These are phyloP conservation scores for Dreissena rostriformis DNA, from an alignment of 1,140 invertebrate genomes.

Conservation along the genomic window DNA sequence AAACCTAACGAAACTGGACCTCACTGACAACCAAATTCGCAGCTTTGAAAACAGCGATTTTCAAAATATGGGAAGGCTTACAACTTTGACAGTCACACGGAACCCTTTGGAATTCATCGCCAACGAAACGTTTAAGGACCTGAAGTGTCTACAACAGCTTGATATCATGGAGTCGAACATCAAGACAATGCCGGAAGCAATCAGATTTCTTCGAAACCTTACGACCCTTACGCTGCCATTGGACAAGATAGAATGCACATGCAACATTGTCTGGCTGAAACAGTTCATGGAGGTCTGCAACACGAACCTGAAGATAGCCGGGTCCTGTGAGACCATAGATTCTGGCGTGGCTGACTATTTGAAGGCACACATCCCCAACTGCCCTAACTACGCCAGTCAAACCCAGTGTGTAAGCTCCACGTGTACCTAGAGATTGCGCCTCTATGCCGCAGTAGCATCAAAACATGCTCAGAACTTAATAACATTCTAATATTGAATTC, in stretches of 20 bases:
- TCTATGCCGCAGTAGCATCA: no score
- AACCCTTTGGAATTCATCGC: constrained; percentile 49
- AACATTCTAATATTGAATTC: no score
- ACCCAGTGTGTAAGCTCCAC: no score
- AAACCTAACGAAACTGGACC: constrained; percentile 32
- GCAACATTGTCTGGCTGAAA: constrained; percentile 50
- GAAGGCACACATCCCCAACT: background rate
- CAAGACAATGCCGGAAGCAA: constrained; percentile 40
- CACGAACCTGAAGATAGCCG: constrained; percentile 17
- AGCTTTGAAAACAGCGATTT: constrained; percentile 57
- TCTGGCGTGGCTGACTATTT: constrained; percentile 20
- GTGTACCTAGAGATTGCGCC: no score
- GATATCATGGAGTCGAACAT: constrained; percentile 38
- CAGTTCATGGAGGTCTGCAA: constrained; percentile 37
- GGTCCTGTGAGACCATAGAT: constrained; percentile 50
- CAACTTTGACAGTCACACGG: constrained; percentile 15
- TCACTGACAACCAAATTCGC: constrained; percentile 37
- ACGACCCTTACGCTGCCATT: constrained; percentile 16
- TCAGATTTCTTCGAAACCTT: constrained; percentile 22
- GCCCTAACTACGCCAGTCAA: constrained; percentile 33
- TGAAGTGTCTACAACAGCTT: constrained; percentile 11
- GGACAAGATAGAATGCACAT: constrained; percentile 47
- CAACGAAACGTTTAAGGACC: constrained; percentile 47
- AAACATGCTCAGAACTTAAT: no score
- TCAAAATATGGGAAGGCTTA: constrained; percentile 22